A percentile compares a stretch with the other conserved stretches of the same genome.
These are phyloP conservation scores for Harlomillsia oculata DNA, from an alignment of 1,140 invertebrate species.

Conservation along the genomic window DNA sequence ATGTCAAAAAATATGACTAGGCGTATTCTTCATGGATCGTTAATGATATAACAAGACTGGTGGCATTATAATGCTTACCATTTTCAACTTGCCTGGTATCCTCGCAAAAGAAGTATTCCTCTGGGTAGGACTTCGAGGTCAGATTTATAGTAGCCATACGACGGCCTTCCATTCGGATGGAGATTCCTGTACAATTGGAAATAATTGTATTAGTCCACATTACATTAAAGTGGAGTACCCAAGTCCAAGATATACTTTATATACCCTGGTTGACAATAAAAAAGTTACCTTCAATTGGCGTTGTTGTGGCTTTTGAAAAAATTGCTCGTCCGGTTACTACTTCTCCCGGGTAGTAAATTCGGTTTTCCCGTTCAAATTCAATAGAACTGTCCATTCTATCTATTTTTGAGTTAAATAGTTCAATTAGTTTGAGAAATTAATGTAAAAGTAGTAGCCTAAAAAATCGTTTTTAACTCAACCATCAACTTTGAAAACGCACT, in stretches of 20 bases:
- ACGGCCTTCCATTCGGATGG: slow-evolving; percentile 1
- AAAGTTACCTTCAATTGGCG: slow-evolving; percentile 1
- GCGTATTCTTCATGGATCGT: neutral
- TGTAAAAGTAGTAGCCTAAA: too few relatives aligned
- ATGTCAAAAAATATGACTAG: neutral
- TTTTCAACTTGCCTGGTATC: slow-evolving; percentile 5
- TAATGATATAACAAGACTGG: neutral
- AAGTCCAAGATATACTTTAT: too few relatives aligned
- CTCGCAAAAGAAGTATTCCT: slow-evolving; percentile 9
- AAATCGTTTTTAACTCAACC: too few relatives aligned
- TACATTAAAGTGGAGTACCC: too few relatives aligned
- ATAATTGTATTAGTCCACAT: too few relatives aligned
- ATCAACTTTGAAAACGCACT: too few relatives aligned
- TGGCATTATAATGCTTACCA: neutral
- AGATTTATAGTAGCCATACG: neutral
- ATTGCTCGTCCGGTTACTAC: neutral
- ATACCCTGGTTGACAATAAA: too few relatives aligned
- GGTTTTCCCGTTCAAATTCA: neutral
- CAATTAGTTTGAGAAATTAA: too few relatives aligned
- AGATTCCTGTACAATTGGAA: neutral
- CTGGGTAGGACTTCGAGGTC: neutral
- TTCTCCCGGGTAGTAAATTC: slow-evolving; percentile 1
- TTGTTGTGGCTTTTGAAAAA: neutral
- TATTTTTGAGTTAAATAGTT: too few relatives aligned
- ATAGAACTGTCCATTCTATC: neutral